Percentiles rank a stretch among this genome's conserved stretches.
phyloP scores from a whole-genome alignment of 2,113 vertebrate genomes.

The Otis tarda region DNA sequence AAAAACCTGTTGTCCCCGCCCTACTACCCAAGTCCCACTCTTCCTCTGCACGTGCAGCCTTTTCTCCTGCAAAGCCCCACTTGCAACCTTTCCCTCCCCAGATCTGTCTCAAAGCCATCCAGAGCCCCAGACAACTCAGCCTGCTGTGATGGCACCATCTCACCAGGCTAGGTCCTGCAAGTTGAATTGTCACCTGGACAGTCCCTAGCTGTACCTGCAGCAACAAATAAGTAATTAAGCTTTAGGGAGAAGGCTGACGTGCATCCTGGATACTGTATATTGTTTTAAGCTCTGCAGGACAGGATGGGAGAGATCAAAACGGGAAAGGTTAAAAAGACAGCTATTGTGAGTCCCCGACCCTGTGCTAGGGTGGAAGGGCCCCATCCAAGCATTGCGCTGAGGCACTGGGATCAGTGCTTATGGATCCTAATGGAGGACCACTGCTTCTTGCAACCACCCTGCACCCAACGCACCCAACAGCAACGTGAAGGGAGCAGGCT shows the following conservation, averaged over 20 bases:
- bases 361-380: neutral
- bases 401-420: neutral
- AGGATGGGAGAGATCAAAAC: neutral
- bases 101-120: neutral
- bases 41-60: neutral
- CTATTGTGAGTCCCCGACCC: neutral
- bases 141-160: neutral
- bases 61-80: neutral
- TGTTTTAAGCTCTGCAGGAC: neutral
- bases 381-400: neutral
- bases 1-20: neutral
- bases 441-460: neutral
- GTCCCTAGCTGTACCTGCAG: neutral
- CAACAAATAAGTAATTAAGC: neutral
- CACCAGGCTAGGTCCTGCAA: neutral
- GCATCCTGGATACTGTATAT: neutral
- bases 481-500: fast-evolving
- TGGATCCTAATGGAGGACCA: neutral
- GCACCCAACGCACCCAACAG: neutral
- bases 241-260: neutral
- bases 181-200: neutral
- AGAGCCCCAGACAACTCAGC: neutral
- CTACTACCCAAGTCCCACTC: neutral
- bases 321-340: neutral
- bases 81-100: neutral